phyloP scores from a whole-genome alignment of 2,888 invertebrate species.

The Lasiommata megera region DNA sequence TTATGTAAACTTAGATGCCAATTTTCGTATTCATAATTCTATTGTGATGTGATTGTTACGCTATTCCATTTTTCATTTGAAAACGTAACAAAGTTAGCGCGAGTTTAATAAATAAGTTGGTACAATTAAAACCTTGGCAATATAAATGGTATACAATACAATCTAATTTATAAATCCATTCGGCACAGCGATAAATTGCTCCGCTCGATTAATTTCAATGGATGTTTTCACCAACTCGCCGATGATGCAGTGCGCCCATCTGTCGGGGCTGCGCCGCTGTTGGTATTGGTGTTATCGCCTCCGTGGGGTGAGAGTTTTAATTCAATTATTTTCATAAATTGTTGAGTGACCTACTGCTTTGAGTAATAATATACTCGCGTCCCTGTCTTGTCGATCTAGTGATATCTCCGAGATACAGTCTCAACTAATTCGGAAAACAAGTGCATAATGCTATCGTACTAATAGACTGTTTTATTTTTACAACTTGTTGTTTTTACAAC shows the following conservation, averaged over 20 bases:
- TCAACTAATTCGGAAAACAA: too few species aligned
- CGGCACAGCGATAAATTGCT: slow-evolving; percentile 39
- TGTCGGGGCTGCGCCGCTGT: slow-evolving; percentile 38
- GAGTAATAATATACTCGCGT: too few species aligned
- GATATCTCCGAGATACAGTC: too few species aligned
- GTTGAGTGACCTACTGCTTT: too few species aligned
- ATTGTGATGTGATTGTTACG: neutral
- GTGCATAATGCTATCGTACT: too few species aligned
- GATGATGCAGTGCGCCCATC: slow-evolving; percentile 45
- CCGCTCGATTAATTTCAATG: slow-evolving; percentile 47
- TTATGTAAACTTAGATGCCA: too few species aligned
- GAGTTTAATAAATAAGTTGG: slow-evolving; percentile 6
- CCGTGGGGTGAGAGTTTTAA: slow-evolving; percentile 36
- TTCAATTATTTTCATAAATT: slow-evolving; percentile 33
- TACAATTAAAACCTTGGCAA: slow-evolving; percentile 13
- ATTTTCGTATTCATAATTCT: too few species aligned
- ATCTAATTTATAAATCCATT: slow-evolving; percentile 40
- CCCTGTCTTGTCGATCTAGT: too few species aligned
- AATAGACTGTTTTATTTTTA: too few species aligned
- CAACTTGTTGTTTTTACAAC: too few species aligned
- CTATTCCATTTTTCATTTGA: neutral
- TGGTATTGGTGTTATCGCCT: slow-evolving; percentile 31
- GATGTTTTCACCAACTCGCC: slow-evolving; percentile 38
- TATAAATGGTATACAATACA: slow-evolving; percentile 26
- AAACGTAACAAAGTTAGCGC: neutral